Conservation (phyloP, 2,797 vertebrate species). For the Myotis vivesi region DNA sequence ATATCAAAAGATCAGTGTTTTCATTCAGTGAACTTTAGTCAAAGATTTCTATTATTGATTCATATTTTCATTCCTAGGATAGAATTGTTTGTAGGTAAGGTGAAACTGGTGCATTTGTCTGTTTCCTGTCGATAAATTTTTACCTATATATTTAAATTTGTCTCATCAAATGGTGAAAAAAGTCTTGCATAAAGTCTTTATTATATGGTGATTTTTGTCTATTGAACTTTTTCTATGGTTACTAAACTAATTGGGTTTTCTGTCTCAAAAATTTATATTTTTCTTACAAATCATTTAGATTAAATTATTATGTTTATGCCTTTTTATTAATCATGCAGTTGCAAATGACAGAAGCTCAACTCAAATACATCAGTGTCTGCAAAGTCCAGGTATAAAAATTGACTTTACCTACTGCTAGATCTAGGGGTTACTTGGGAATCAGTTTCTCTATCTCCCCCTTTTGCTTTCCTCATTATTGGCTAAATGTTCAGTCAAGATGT, state of each 20-base stretch:
- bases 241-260: not conserved
- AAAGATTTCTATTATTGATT: not conserved
- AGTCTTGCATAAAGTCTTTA: not conserved
- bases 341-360: not conserved
- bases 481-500: not conserved
- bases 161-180: not conserved
- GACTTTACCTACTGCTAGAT: not conserved
- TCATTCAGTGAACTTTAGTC: not conserved
- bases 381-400: not conserved
- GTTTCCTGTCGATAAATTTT: not conserved
- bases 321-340: not conserved
- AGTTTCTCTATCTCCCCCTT: not conserved
- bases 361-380: not conserved
- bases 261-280: slow-evolving; percentile 11
- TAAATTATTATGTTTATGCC: not conserved
- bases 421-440: not conserved
- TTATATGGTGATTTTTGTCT: slow-evolving; percentile 1
- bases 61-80: not conserved
- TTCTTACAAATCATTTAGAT: not conserved
- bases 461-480: not conserved
- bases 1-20: not conserved
- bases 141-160: not conserved
- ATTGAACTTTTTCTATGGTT: not conserved
- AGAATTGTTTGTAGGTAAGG: not conserved
- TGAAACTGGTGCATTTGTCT: not conserved